Base-by-base conservation (phyloP, 1,140 invertebrate genomes). In the Macrobrachium rosenbergii region DNA sequence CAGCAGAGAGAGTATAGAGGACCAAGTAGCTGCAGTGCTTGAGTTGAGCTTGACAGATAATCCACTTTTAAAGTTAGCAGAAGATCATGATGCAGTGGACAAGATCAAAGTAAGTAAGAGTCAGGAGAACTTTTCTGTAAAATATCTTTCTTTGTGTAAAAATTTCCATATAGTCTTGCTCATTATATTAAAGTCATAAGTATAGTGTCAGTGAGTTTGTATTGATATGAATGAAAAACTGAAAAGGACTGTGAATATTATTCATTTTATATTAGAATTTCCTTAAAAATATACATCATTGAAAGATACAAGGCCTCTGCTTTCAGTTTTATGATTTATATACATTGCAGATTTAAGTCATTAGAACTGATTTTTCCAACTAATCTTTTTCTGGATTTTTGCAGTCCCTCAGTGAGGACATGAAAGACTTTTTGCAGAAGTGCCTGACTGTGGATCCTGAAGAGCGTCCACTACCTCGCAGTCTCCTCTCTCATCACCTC, bases 351-450 rank as follows among this genome's bases (percentile, higher is more conserved):
- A 28, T 6, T 59, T 81, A 12, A 45, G 14, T 0, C n/a, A 81
- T 81, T 45, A 37, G 14, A 16, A 21, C 58, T 6, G 19, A n/a
- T n/a, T n/a, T n/a, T n/a, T n/a, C n/a, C n/a, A n/a, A n/a, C n/a
- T n/a, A n/a, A n/a, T n/a, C n/a, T 14, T 16, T 19, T 37, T 72
- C 58, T 45, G 14, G 45, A 64, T 45, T n/a, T 63, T 21, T n/a
- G 16, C 89, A 92, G 91, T 79, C 75, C 19, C 21, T 91, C 7
- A 86, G 90, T 12, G 89, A 89, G 43, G 90, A 91, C 60, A 60
- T 91, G 43, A 37, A 85, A 80, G 90, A 91, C 83, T 90, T 92
- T 69, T 82, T 92, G 43, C 89, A 90, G 59, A 77, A 89, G 19
- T 92, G 92, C 90, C 83, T 92, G 60, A 90, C 89, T 79, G 89